A percentile compares a stretch with the other conserved stretches of the same genome.
Conservation (phyloP, 2,113 vertebrate species). For the Pionites leucogaster region DNA sequence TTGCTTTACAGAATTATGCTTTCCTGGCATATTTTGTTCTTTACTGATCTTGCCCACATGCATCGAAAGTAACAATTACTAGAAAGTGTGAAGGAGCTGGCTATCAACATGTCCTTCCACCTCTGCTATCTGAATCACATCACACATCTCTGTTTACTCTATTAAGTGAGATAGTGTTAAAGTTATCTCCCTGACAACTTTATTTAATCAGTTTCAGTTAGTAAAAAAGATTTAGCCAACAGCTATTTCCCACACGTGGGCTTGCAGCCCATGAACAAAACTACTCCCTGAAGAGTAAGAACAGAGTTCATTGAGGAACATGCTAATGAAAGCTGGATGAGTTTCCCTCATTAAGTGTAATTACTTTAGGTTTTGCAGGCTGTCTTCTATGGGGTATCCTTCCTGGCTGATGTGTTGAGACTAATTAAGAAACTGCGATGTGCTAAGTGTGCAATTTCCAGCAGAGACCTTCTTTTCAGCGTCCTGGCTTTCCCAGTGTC, state of each 20-base stretch:
- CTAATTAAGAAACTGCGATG: slow-evolving; percentile 68
- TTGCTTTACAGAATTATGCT: background rate
- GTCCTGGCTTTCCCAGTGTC: slow-evolving; percentile 76
- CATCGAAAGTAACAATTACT: background rate
- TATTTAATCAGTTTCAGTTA: slow-evolving; percentile 59
- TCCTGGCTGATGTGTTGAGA: slow-evolving; percentile 73
- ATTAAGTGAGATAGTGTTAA: slow-evolving; percentile 53
- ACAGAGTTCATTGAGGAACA: slow-evolving; percentile 45
- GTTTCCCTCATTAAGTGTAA: slow-evolving; percentile 74
- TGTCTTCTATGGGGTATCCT: slow-evolving; percentile 75
- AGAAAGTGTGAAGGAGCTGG: background rate
- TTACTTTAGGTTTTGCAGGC: slow-evolving; percentile 81
- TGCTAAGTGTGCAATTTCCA: slow-evolving; percentile 66
- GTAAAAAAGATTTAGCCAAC: slow-evolving; percentile 57
- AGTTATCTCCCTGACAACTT: slow-evolving; percentile 50
- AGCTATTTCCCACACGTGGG: slow-evolving; percentile 26
- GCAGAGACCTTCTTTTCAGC: slow-evolving; percentile 78
- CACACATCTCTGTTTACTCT: slow-evolving; percentile 42
- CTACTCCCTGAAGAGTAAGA: slow-evolving; percentile 38
- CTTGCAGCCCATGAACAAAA: slow-evolving; percentile 4
- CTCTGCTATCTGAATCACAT: background rate
- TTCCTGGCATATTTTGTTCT: background rate
- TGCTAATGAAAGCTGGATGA: slow-evolving; percentile 75
- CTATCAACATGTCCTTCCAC: background rate
- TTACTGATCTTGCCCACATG: background rate